These are phyloP conservation scores for Selenia dentaria DNA, from an alignment of 2,888 invertebrate species.

Conservation along the genomic window DNA sequence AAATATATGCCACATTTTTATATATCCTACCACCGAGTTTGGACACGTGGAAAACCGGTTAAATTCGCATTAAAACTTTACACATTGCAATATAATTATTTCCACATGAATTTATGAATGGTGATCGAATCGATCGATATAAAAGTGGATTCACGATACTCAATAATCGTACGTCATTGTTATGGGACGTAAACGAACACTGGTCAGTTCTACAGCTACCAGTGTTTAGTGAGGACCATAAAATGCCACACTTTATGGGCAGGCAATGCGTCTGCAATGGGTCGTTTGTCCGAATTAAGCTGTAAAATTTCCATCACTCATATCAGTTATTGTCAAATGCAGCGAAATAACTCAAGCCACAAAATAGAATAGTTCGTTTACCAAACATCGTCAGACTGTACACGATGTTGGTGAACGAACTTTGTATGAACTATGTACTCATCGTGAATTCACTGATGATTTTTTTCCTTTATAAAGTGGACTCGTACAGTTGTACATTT, in stretches of 20 bases:
- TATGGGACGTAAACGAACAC: slow-evolving; percentile 61
- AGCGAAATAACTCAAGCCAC: too few relatives aligned
- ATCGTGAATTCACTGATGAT: too few relatives aligned
- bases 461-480: too few relatives aligned
- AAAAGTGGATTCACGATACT: slow-evolving; percentile 45
- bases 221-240: slow-evolving; percentile 52
- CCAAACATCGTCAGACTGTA: too few relatives aligned
- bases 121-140: slow-evolving; percentile 48
- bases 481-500: too few relatives aligned
- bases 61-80: slow-evolving; percentile 10
- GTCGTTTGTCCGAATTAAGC: slow-evolving; percentile 2
- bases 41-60: slow-evolving; percentile 14
- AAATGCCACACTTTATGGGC: slow-evolving; percentile 37
- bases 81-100: slow-evolving; percentile 37
- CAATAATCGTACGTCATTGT: slow-evolving; percentile 66
- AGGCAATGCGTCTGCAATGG: slow-evolving; percentile 12
- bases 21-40: too few relatives aligned
- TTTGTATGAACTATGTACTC: too few relatives aligned
- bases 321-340: too few relatives aligned
- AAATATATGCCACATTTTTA: too few relatives aligned
- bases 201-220: slow-evolving; percentile 42
- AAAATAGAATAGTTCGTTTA: too few relatives aligned
- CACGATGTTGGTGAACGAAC: too few relatives aligned
- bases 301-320: slow-evolving; percentile 3
- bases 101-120: slow-evolving; percentile 41